A percentile compares a stretch with the other conserved stretches of the same genome.
phyloP scores from a whole-genome alignment of 2,797 vertebrate species.

The Craterocephalus amniculus region DNA sequence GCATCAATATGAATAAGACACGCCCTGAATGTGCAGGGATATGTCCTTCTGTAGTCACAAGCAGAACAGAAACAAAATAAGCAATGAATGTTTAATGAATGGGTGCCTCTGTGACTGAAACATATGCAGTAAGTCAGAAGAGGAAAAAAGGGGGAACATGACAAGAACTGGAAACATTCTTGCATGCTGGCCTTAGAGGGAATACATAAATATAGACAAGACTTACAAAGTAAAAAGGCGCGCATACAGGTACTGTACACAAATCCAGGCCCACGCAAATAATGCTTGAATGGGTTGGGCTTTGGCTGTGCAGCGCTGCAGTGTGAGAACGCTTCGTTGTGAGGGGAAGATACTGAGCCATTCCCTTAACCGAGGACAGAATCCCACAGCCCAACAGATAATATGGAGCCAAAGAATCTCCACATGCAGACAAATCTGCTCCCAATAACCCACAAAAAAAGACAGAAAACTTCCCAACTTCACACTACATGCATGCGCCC shows the following conservation, averaged over 20 bases:
- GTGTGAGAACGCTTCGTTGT: conserved; percentile 51
- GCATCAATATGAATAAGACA: conserved; percentile 41
- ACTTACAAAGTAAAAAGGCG: conserved; percentile 13
- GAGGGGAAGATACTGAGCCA: conserved; percentile 60
- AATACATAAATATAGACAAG: conserved; percentile 16
- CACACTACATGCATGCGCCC: conserved; percentile 25
- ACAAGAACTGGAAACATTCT: conserved; percentile 8
- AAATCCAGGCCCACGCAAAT: conserved; percentile 22
- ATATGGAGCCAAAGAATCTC: conserved; percentile 38
- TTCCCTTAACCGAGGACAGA: conserved; percentile 62
- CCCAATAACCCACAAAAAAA: conserved; percentile 22
- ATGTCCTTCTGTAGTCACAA: neutral
- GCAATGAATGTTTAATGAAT: conserved; percentile 33
- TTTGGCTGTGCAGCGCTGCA: conserved; percentile 46
- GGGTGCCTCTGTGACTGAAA: conserved; percentile 20
- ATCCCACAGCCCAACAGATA: conserved; percentile 52
- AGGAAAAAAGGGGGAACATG: conserved; percentile 33
- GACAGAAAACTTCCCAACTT: conserved; percentile 37
- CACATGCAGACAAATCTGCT: conserved; percentile 7
- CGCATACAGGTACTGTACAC: conserved; percentile 6
- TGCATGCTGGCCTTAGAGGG: conserved; percentile 10
- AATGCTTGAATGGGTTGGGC: conserved; percentile 32
- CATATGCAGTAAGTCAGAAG: conserved; percentile 19
- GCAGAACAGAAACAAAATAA: conserved; percentile 24
- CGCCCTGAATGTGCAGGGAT: neutral